A percentile compares a stretch with the other conserved stretches of the same genome.
Conservation (phyloP, 30 jellyfish, hydroid and myxozoan species). For the Aurelia sp. region DNA sequence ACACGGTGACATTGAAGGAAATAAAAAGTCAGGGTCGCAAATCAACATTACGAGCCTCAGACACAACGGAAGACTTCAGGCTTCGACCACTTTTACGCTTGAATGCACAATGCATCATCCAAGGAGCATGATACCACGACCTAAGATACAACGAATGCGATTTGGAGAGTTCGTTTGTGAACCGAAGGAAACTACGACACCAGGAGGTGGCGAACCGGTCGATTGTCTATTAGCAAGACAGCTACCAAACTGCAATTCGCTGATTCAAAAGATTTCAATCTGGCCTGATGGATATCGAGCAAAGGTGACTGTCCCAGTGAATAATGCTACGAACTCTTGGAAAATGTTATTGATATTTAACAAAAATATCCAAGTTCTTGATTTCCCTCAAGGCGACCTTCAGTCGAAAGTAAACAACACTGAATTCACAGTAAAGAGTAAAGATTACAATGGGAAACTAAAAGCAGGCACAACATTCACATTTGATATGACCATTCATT, state of each 20-base stretch:
- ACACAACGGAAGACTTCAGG: constrained; percentile 31
- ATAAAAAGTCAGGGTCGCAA: constrained; percentile 16
- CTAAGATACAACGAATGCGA: constrained; percentile 23
- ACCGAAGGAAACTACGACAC: not conserved
- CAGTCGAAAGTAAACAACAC: constrained; percentile 32
- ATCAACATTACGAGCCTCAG: constrained; percentile 18
- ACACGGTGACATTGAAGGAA: constrained; percentile 31
- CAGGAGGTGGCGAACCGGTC: not conserved
- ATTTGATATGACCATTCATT: constrained; percentile 36
- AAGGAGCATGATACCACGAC: constrained; percentile 32
- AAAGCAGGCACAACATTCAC: constrained; percentile 12
- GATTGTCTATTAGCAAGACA: constrained; percentile 9
- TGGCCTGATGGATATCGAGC: constrained; percentile 57
- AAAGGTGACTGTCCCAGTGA: constrained; percentile 28
- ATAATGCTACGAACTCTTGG: constrained; percentile 36
- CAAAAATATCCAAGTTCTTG: constrained; percentile 21
- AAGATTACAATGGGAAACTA: constrained; percentile 49
- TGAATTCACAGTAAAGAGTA: constrained; percentile 43
- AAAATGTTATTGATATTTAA: constrained; percentile 37
- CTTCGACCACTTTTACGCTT: not conserved
- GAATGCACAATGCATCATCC: constrained; percentile 42
- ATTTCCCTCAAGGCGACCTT: constrained; percentile 48
- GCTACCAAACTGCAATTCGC: constrained; percentile 5
- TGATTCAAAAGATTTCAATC: constrained; percentile 1
- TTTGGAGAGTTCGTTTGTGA: constrained; percentile 40